Base-by-base conservation (phyloP, 2,113 vertebrate species). In the Halichoerus grypus region DNA sequence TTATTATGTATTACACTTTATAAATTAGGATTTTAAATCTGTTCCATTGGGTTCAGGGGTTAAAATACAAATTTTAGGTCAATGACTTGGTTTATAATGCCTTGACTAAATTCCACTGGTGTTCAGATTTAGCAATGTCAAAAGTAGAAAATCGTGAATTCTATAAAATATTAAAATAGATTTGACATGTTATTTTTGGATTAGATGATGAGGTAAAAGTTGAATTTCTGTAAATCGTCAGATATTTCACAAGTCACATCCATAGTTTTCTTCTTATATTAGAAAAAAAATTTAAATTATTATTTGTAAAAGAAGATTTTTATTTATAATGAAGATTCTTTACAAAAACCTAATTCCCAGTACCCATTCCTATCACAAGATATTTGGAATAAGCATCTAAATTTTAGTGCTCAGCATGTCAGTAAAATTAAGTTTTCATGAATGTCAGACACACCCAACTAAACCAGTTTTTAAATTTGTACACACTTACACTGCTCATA, bases 401-500 rank as follows among this genome's bases (percentile, higher is more conserved):
- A 88, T 88, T 92, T 96, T 57, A 92, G 92, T 95, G 61, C 83
- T 97, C 71, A 95, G 33, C 33, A 59, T 93, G 24, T 85, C 71
- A 95, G 21, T 83, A 91, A 91, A 95, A 92, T 18, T 82, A 91
- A 91, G 71, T 98, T 98, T 98, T 97, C 81, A 72, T 92, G 96
- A 97, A 84, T 95, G 21, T 96, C 77, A 98, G 98, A 67, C 98
- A 98, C 98, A 98, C 98, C 98, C 97, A 1, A 96, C 96, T 98
- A 76, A 98, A 98, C 98, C 97, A 98, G 98, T 99, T 98, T 98
- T 98, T 96, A 98, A 98, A 98, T 98, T 98, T 98, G 98, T 98
- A 98, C 80, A 98, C 96, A 98, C 98, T 98, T 98, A 97, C 93
- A 97, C 98, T 98, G 96, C 96, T 98, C 96, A 98, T 92, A 98